These are phyloP conservation scores for Tethya wilhelma DNA, from an alignment of 37 sponge, comb jelly and placozoan genomes.

Conservation along the genomic window DNA sequence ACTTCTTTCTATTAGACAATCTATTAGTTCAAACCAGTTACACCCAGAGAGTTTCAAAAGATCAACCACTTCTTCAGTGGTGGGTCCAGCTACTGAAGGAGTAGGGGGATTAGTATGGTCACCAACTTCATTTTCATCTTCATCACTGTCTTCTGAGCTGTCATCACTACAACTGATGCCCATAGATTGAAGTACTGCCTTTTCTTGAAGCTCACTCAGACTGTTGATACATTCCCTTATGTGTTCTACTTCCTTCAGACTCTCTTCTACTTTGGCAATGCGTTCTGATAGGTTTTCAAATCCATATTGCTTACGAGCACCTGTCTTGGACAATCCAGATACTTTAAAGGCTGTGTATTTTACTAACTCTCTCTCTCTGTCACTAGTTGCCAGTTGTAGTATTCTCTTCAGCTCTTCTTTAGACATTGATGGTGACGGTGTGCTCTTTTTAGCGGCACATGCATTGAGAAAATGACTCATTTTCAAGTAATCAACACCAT, in stretches of 20 bases:
- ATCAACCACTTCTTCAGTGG: background rate
- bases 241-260: background rate
- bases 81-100: background rate
- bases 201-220: conserved; percentile 16
- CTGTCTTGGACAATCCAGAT: conserved; percentile 23
- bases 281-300: background rate
- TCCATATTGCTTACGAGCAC: conserved; percentile 26
- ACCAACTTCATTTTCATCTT: background rate
- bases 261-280: conserved; percentile 6
- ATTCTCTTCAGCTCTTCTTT: conserved; percentile 14
- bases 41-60: background rate
- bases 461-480: background rate
- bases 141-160: background rate
- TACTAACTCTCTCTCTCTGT: conserved; percentile 20
- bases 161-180: conserved; percentile 8
- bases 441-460: background rate
- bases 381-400: conserved; percentile 8
- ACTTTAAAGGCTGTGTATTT: conserved; percentile 5
- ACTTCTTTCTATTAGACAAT: background rate
- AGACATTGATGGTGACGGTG: background rate
- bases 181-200: background rate
- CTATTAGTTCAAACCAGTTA: conserved; percentile 16
- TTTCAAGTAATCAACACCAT: conserved; percentile 27
- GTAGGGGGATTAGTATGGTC: background rate
- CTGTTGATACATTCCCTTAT: conserved; percentile 15